Evolutionary conservation across 1,140 invertebrate species (phyloP), one percentile per base, ranked within the genome.

Genomic region (Magallana ariakensis): DNA sequence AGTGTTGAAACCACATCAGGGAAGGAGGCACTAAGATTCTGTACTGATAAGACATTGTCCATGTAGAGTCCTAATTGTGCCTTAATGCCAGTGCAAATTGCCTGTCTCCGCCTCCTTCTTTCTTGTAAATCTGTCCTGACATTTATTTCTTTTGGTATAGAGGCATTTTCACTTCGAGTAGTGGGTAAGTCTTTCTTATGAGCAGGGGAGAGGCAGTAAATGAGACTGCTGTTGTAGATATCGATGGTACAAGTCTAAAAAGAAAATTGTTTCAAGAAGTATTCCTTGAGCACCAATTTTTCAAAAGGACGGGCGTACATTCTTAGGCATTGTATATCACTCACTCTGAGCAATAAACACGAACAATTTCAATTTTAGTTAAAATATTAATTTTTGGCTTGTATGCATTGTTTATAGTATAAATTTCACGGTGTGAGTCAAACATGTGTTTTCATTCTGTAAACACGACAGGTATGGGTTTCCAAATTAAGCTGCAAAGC

Each of bases 181-280:
- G 15, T 84, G 82, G n/a, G 15, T 7, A 15, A 3, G 15, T 13
- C 80, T 22, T 19, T n/a, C 93, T 97, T 96, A 7, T 98, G 96
- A 3, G 97, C 96, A 22, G 98, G 98, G 90, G 98, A 98, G 0
- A 98, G 97, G 93, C 98, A 99, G 94, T 98, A 97, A 98, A 99
- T 99, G 95, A 97, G 97, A 85, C 97, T 98, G 15, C 97, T 95
- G 95, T 97, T 98, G 15, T 98, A 94, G 13, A 99, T 97, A 33
- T n/a, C n/a, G n/a, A n/a, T n/a, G n/a, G 96, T 96, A 94, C 98
- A 99, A 46, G 8, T 62, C 83, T 60, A n/a, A 10, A 84, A 60
- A 7, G 22, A 56, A 56, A 54, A 19, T 26, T 46, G 33, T 46
- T 4, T 46, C 33, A 46, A 5, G 5, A 5, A 46, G 33, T 46